Conservation (phyloP, 2,888 invertebrate species). For the Blastobasis adustella region DNA sequence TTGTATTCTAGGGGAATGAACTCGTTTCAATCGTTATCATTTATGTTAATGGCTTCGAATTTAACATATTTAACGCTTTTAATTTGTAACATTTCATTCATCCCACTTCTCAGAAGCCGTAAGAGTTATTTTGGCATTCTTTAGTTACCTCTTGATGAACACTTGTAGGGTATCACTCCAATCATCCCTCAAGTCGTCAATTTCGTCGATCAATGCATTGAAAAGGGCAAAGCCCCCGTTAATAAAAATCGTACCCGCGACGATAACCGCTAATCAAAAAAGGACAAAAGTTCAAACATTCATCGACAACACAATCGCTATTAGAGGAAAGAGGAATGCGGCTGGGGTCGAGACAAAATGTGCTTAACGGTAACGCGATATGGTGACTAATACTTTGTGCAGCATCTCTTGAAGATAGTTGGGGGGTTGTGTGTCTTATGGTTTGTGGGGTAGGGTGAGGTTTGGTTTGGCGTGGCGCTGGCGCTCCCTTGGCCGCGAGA, state of each 20-base stretch:
- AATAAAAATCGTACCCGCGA: slow-evolving; percentile 48
- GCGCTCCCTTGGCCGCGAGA: slow-evolving; percentile 28
- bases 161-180: slow-evolving; percentile 9
- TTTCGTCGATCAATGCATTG: slow-evolving; percentile 18
- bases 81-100: too few species aligned
- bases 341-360: slow-evolving; percentile 5
- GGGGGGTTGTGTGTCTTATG: slow-evolving; percentile 37
- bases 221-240: slow-evolving; percentile 30
- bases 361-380: slow-evolving; percentile 54
- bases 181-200: slow-evolving; percentile 1
- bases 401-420: slow-evolving; percentile 26
- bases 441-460: slow-evolving; percentile 35
- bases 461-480: slow-evolving; percentile 29
- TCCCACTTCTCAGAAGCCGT: too few species aligned
- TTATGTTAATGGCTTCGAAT: slow-evolving; percentile 7
- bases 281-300: slow-evolving; percentile 67
- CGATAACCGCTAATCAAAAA: slow-evolving; percentile 65
- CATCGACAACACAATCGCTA: slow-evolving; percentile 54
- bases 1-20: slow-evolving; percentile 24
- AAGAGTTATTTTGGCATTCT: too few species aligned
- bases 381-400: slow-evolving; percentile 54
- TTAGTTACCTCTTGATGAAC: neutral
- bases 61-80: too few species aligned
- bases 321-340: slow-evolving; percentile 44
- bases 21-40: slow-evolving; percentile 9